Evolutionary conservation across 2,888 invertebrate genomes (phyloP), one percentile per base, ranked within the genome.

Genomic region (Amiota minor): DNA sequence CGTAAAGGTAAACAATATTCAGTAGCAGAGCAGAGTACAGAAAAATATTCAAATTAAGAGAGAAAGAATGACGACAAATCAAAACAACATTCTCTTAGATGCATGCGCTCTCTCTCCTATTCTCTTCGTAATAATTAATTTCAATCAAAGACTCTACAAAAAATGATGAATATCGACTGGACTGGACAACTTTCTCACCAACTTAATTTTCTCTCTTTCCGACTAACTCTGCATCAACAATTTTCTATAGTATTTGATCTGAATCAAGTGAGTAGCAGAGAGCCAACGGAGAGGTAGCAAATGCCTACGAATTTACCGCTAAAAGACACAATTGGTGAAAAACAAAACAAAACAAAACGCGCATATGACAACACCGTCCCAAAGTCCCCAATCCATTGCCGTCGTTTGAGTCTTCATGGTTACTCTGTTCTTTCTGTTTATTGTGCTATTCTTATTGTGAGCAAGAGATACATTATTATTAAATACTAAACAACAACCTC

Each of bases 1-100:
- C 83, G 81, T 83, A 83, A 83, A 85, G 81, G 86, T 85, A 85
- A 83, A 85, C 86, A 83, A 84, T 79, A 81, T 76, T 81, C 79
- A 85, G 81, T 80, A 78, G 35, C 35, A 35, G 35, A 6, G 35
- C 4, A 35, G 35, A 35, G 6, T 35, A 65, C 9, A 64, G 14
- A 20, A n/a, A 62, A 35, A 62, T n/a, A 20, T 20, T 11, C 64
- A 73, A 6, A 35, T 6, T 35, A 73, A 76, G 74, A 77, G 74
- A 65, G 20, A 70, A 47, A 55, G 71, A 65, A 35, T 64, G 45
- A 64, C 69, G 45, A 64, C 69, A 49, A 68, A 70, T 59, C 67
- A 61, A n/a, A 20, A 64, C 62, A 35, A 72, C 50, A 67, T 61
- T 68, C 61, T 67, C 53, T 69, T 56, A 53, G 14, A 8, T 35